These are phyloP conservation scores for Sturnira hondurensis DNA, from an alignment of 2,113 vertebrate species.

Conservation along the genomic window DNA sequence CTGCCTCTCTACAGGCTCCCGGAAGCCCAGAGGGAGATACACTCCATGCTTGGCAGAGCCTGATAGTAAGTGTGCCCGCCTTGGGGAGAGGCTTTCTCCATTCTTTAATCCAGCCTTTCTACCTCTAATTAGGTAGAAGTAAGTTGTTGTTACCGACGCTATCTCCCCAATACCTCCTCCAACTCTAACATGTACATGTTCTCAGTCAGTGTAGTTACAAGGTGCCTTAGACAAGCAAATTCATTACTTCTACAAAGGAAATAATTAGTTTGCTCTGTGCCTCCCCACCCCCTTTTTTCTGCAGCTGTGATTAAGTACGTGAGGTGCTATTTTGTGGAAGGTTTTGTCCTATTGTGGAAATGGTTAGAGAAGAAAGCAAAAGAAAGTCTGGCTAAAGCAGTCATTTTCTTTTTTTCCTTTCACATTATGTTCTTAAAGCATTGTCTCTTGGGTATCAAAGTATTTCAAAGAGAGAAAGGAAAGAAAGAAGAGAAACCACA, in stretches of 20 bases:
- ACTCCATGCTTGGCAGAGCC: slow-evolving; percentile 95
- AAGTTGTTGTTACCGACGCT: background rate
- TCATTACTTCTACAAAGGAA: slow-evolving; percentile 29
- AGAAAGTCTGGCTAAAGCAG: background rate
- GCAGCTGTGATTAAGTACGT: slow-evolving; percentile 30
- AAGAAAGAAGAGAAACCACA: background rate
- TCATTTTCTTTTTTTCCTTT: slow-evolving; percentile 51
- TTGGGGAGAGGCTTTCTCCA: background rate
- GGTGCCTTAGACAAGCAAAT: background rate
- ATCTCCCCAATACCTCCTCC: too few species aligned
- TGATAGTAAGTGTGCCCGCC: slow-evolving; percentile 88
- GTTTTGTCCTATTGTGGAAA: slow-evolving; percentile 58
- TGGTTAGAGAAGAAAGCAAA: background rate
- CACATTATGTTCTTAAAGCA: slow-evolving; percentile 44
- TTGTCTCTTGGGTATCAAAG: background rate
- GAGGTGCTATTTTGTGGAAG: slow-evolving; percentile 17
- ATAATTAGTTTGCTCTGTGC: background rate
- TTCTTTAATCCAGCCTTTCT: background rate
- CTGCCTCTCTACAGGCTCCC: slow-evolving; percentile 93
- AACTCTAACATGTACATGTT: background rate
- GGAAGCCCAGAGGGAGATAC: slow-evolving; percentile 90
- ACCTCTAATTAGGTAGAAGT: background rate
- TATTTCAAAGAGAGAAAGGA: slow-evolving; percentile 35
- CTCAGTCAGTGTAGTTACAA: background rate
- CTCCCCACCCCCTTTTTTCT: background rate